A percentile compares a stretch with the other conserved stretches of the same genome.
Conservation (phyloP, 2,113 vertebrate species). For the Prunella himalayana region DNA sequence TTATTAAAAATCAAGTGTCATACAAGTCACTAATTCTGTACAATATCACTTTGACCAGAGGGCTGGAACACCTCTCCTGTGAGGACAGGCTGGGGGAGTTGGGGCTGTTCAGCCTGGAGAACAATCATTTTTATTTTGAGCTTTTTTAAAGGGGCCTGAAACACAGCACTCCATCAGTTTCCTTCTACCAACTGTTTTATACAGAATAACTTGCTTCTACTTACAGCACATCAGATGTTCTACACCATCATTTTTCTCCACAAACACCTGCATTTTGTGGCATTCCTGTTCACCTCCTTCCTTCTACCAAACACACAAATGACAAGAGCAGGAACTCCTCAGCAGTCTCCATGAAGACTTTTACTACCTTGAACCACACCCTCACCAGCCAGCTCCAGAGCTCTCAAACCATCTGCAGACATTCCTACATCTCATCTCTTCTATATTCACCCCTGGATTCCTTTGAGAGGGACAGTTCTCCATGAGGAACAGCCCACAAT, state of each 20-base stretch:
- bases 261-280: neutral
- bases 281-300: neutral
- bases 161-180: neutral
- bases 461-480: neutral
- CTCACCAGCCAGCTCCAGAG: neutral
- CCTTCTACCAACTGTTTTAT: neutral
- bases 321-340: neutral
- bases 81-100: neutral
- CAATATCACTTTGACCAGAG: neutral
- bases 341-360: neutral
- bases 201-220: neutral
- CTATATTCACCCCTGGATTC: neutral
- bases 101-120: neutral
- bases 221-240: neutral
- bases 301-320: neutral
- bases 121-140: neutral
- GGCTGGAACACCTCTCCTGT: neutral
- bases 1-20: neutral
- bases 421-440: neutral
- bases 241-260: neutral
- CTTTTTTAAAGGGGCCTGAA: neutral
- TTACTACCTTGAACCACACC: neutral
- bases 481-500: neutral
- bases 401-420: neutral
- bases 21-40: neutral